Percentiles rank a stretch among this genome's conserved stretches.
These are phyloP conservation scores for Eumacrocentrus americanus DNA, from an alignment of 2,888 invertebrate genomes.

Conservation along the genomic window DNA sequence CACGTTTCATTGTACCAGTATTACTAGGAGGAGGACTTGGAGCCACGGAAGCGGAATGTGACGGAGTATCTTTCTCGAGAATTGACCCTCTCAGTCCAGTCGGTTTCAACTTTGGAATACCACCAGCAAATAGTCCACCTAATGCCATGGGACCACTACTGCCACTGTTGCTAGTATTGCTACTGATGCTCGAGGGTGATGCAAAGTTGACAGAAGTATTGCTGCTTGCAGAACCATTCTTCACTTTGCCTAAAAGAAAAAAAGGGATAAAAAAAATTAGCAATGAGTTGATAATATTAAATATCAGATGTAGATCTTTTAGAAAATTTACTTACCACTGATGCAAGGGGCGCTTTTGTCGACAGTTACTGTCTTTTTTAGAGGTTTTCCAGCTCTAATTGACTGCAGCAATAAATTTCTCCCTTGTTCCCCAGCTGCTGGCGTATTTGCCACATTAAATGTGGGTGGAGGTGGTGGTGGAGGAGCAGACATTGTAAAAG, in stretches of 20 bases:
- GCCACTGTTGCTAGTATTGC: conserved; percentile 36
- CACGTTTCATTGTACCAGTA: conserved; percentile 63
- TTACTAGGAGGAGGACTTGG: conserved; percentile 32
- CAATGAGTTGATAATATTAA: background rate
- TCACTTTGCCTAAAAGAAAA: conserved; percentile 52
- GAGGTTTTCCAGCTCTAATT: conserved; percentile 79
- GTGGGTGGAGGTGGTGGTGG: conserved; percentile 70
- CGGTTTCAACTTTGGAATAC: conserved; percentile 81
- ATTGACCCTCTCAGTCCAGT: conserved; percentile 64
- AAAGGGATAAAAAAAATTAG: conserved; percentile 4
- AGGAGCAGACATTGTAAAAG: conserved; percentile 65
- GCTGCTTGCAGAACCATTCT: conserved; percentile 52
- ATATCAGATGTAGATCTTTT: too few species aligned
- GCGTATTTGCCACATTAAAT: conserved; percentile 62
- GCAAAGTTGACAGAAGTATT: conserved; percentile 34
- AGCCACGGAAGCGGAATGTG: conserved; percentile 31
- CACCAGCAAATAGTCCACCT: conserved; percentile 80
- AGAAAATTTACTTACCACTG: conserved; percentile 66
- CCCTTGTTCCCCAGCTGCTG: conserved; percentile 62
- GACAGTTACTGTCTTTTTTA: conserved; percentile 87
- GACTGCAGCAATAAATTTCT: conserved; percentile 78
- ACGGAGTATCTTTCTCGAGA: conserved; percentile 35
- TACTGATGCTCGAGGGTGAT: conserved; percentile 7
- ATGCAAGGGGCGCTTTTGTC: conserved; percentile 87
- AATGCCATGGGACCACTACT: conserved; percentile 61